phyloP scores from a whole-genome alignment of 2,888 invertebrate genomes.

The Dryobotodes eremita region DNA sequence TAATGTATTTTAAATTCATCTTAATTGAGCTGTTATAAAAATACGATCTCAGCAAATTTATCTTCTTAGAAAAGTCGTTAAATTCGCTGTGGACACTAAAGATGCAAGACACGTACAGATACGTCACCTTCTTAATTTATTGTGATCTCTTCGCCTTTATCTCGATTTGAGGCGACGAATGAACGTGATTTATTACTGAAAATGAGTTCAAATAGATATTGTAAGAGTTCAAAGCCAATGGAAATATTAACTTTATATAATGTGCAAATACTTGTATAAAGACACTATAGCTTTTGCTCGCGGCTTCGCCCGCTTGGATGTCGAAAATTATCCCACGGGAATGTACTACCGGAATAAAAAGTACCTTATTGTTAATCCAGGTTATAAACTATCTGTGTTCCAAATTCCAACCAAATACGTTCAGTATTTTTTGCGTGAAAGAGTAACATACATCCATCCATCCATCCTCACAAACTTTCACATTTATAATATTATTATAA shows the following conservation, averaged over 20 bases:
- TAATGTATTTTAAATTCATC: constrained; percentile 6
- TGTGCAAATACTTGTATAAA: background rate
- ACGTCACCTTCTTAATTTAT: constrained; percentile 52
- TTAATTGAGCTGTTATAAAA: constrained; percentile 27
- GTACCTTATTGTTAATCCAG: no score
- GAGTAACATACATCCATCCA: no score
- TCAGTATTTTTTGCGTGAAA: no score
- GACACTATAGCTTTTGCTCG: no score
- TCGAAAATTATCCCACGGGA: no score
- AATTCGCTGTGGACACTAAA: background rate
- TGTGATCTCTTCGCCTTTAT: constrained; percentile 33
- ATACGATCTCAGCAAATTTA: constrained; percentile 42
- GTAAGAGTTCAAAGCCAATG: background rate
- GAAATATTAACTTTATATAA: constrained; percentile 10
- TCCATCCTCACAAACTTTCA: no score
- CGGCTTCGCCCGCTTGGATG: no score
- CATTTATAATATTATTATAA: no score
- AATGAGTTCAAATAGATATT: constrained; percentile 24
- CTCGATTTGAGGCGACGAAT: constrained; percentile 20
- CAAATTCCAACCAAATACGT: no score
- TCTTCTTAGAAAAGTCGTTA: constrained; percentile 50
- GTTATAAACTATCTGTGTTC: no score
- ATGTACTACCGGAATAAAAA: no score
- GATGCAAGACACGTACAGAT: constrained; percentile 39
- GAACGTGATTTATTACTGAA: constrained; percentile 38